phyloP scores from a whole-genome alignment of 2,797 vertebrate species.

The Pyrocephalus nanus region DNA sequence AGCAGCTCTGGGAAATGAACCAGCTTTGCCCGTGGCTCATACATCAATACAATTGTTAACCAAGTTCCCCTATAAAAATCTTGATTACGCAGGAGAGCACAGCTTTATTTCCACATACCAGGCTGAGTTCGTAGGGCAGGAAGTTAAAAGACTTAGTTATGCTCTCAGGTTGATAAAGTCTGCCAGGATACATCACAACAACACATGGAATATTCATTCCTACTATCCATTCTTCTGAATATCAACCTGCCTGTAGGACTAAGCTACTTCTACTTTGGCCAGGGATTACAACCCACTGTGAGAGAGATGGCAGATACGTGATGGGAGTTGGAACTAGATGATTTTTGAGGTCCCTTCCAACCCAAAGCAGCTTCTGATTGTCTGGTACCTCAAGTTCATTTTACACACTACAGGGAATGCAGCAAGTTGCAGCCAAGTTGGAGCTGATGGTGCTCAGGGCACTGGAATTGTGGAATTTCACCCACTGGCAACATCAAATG shows the following conservation, averaged over 20 bases:
- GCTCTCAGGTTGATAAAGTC: neutral
- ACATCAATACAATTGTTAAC: slow-evolving; percentile 63
- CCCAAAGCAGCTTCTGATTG: neutral
- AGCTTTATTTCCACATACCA: slow-evolving; percentile 37
- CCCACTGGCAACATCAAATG: neutral
- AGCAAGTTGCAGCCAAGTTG: neutral
- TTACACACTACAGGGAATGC: neutral
- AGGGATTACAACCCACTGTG: neutral
- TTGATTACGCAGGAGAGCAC: slow-evolving; percentile 47
- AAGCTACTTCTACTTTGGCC: neutral
- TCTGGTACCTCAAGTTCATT: neutral
- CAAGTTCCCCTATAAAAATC: slow-evolving; percentile 57
- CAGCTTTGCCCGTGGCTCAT: slow-evolving; percentile 21
- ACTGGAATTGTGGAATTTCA: neutral
- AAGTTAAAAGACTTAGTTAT: slow-evolving; percentile 6
- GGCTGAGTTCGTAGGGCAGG: slow-evolving; percentile 23
- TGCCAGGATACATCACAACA: neutral
- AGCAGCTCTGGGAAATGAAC: slow-evolving; percentile 64
- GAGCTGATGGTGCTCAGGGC: neutral
- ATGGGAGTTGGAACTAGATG: neutral
- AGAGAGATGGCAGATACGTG: neutral
- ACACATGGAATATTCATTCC: neutral
- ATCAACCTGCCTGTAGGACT: neutral
- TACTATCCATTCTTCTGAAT: neutral
- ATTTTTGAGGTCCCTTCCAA: neutral